Base-by-base conservation (phyloP, 1,140 invertebrate species). In the Camponotus vicinus region DNA sequence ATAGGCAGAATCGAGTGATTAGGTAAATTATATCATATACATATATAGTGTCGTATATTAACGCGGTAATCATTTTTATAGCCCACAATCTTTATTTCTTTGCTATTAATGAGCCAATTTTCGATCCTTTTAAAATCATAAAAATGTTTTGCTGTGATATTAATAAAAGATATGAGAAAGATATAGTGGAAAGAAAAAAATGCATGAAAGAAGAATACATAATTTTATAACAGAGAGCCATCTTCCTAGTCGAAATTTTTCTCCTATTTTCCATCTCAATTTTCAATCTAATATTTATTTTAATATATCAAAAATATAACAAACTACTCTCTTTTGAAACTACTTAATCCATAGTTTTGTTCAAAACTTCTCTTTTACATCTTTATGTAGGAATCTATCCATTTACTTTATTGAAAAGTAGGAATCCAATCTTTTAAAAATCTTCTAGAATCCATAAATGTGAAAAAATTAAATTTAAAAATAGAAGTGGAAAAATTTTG, bases 41-140 rank as follows among this genome's bases (percentile, higher is more conserved):
- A 27, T 27, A 27, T 40, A 15, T 27, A 1, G 3, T 67, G 13
- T 3, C 8, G 18, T 45, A 5, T n/a, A 13, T 34, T 83, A 83
- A 63, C 69, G n/a, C 40, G 69, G 40, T n/a, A 73, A 73, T 82
- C 15, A 1, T 40, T 63, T 83, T 83, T 83, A 83, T 75, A 73
- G 18, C 45, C 3, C 42, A 63, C 76, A 69, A 86, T 86, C 61
- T 83, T 86, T 83, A 82, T 89, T 78, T 67, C 52, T 34, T 55
- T 37, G 70, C 27, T 63, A 84, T 79, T 70, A 88, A 85, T 75
- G 57, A 45, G 73, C 63, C 32, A 8, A 63, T 42, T 52, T 21
- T 71, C 18, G 67, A 52, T n/a, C 64, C 34, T 55, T 59, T 59
- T 34, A 84, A 78, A 63, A 90, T 52, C 86, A 89, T 59, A 34